Evolutionary conservation across 1,140 invertebrate genomes (phyloP).

Genomic region (silkworm (Bombyx mori)): DNA sequence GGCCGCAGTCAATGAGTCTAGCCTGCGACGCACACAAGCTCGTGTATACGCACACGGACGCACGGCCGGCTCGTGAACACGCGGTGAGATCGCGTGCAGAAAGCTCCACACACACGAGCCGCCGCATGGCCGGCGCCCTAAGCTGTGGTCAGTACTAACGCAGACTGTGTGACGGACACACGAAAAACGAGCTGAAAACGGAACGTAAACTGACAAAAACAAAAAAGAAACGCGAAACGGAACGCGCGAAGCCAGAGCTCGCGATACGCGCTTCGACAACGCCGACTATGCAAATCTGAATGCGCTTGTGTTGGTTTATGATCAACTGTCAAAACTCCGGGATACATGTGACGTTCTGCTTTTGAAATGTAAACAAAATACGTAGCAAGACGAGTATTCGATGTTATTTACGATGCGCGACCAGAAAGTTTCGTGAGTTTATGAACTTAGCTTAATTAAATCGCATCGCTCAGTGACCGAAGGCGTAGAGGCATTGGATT

Average conservation of each 20-base stretch:
- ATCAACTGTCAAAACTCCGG: conserved; percentile 61
- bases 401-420: conserved; percentile 50
- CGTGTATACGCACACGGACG: conserved; percentile 53
- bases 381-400: conserved; percentile 29
- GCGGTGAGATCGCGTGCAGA: conserved; percentile 64
- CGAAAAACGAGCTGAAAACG: conserved; percentile 67
- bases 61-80: conserved; percentile 58
- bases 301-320: conserved; percentile 58
- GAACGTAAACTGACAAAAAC: conserved; percentile 45
- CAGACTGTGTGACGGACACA: conserved; percentile 70
- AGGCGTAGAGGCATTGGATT: conserved; percentile 49
- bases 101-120: conserved; percentile 65
- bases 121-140: conserved; percentile 62
- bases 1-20: conserved; percentile 70
- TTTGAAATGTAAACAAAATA: conserved; percentile 69
- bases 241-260: conserved; percentile 7
- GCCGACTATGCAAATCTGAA: conserved; percentile 50
- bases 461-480: conserved; percentile 45
- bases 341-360: conserved; percentile 63
- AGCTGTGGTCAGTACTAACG: conserved; percentile 68
- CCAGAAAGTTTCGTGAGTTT: conserved; percentile 46
- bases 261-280: conserved; percentile 15
- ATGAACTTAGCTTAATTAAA: conserved; percentile 64
- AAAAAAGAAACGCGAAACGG: conserved; percentile 15
- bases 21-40: conserved; percentile 60